Percentiles rank a stretch among this genome's conserved stretches.
phyloP scores from a whole-genome alignment of 2,888 invertebrate species.

The Lysandra bellargus region DNA sequence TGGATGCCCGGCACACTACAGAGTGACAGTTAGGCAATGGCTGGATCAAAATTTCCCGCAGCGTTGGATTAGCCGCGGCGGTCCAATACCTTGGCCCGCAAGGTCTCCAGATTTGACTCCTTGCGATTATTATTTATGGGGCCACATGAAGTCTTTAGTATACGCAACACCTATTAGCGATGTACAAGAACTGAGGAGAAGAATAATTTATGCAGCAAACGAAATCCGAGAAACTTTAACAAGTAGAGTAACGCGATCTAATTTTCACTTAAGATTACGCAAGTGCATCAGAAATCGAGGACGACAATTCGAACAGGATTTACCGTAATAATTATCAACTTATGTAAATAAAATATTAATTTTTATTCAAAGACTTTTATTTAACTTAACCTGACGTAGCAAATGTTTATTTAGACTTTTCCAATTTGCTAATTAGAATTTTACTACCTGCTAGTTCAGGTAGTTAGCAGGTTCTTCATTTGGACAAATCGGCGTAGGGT shows the following conservation, averaged over 20 bases:
- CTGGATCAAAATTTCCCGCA: slow-evolving; percentile 32
- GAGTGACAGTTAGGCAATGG: slow-evolving; percentile 31
- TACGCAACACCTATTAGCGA: slow-evolving; percentile 25
- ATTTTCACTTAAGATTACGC: background rate
- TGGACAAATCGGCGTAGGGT: too few species aligned
- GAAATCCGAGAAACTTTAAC: background rate
- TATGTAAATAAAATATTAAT: background rate
- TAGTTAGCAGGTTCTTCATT: too few species aligned
- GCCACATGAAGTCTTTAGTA: slow-evolving; percentile 32
- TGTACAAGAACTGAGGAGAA: background rate
- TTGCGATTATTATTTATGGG: slow-evolving; percentile 40
- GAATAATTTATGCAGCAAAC: background rate
- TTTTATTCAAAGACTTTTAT: background rate
- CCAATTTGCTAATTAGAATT: background rate
- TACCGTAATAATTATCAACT: slow-evolving; percentile 4
- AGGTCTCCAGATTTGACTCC: slow-evolving; percentile 41
- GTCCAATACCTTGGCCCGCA: slow-evolving; percentile 39
- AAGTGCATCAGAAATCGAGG: slow-evolving; percentile 4
- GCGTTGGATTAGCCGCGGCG: slow-evolving; percentile 39
- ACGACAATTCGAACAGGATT: slow-evolving; percentile 8
- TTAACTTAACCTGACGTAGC: background rate
- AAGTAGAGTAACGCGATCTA: background rate
- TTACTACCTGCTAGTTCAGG: background rate
- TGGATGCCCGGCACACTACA: too few species aligned
- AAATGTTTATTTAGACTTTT: background rate